These are phyloP conservation scores for Morus bassanus DNA, from an alignment of 2,797 vertebrate species.

Conservation along the genomic window DNA sequence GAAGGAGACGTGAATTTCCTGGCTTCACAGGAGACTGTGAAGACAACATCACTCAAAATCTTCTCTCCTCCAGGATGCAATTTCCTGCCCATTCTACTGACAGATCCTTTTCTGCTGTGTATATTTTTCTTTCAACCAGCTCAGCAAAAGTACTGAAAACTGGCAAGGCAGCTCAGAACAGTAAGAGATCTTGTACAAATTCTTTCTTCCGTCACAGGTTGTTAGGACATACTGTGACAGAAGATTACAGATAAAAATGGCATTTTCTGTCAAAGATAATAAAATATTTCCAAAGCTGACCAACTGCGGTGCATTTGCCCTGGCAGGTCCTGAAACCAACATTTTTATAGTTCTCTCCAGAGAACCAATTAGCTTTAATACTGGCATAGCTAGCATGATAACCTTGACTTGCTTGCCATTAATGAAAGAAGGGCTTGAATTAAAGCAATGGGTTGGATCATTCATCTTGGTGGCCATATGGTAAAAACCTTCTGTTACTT, in stretches of 20 bases:
- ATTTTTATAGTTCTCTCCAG: not conserved
- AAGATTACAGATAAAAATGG: constrained; percentile 34
- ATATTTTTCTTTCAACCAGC: constrained; percentile 52
- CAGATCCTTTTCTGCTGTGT: not conserved
- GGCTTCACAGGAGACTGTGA: not conserved
- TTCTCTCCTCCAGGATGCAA: not conserved
- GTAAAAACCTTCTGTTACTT: not conserved
- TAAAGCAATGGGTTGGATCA: not conserved
- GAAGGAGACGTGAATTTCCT: not conserved
- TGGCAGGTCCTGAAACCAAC: not conserved
- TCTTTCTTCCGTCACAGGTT: constrained; percentile 30
- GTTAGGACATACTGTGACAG: constrained; percentile 12
- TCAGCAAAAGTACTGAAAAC: constrained; percentile 35
- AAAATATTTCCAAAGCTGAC: constrained; percentile 5
- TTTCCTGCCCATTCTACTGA: not conserved
- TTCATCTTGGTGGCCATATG: not conserved
- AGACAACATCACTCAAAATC: constrained; percentile 23
- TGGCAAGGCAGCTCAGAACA: constrained; percentile 9
- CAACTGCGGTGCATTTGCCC: not conserved
- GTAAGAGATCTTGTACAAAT: constrained; percentile 27
- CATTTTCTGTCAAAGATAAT: constrained; percentile 19
- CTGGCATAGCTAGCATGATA: not conserved
- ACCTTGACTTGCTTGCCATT: not conserved
- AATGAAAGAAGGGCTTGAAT: not conserved
- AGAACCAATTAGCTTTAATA: not conserved